Conservation (phyloP, 2,888 invertebrate species). For the Isotomurus palustris region DNA sequence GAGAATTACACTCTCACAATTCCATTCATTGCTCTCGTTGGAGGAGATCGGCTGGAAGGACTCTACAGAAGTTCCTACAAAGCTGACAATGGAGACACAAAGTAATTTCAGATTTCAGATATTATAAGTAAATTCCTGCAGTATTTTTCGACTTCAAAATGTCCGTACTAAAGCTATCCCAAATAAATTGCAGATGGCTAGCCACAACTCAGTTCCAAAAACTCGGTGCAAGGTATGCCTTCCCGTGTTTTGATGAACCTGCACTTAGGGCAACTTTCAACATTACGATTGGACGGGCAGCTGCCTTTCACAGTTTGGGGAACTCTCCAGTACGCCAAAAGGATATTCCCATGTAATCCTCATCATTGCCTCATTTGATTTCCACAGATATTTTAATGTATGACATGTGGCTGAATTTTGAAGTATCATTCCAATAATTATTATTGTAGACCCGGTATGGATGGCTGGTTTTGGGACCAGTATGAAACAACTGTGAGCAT, state of each 20-base stretch:
- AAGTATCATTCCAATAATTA: neutral
- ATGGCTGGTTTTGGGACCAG: conserved; percentile 33
- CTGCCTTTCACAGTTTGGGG: conserved; percentile 12
- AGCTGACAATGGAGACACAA: conserved; percentile 4
- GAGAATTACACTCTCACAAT: conserved; percentile 23
- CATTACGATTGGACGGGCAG: conserved; percentile 25
- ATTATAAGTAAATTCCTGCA: too few species aligned
- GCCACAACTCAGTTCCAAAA: conserved; percentile 38
- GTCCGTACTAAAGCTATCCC: too few species aligned
- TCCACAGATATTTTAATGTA: too few species aligned
- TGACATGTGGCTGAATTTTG: too few species aligned
- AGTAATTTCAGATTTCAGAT: too few species aligned
- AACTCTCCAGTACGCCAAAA: neutral
- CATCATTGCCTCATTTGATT: neutral
- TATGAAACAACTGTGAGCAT: conserved; percentile 20
- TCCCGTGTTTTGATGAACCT: conserved; percentile 41
- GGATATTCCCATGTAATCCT: neutral
- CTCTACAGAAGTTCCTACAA: conserved; percentile 19
- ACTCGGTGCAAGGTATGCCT: conserved; percentile 20
- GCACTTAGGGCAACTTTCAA: conserved; percentile 29
- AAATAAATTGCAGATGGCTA: conserved; percentile 16
- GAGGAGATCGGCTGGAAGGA: conserved; percentile 12
- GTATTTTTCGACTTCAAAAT: too few species aligned
- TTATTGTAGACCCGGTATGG: conserved; percentile 10
- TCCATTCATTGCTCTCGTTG: conserved; percentile 21